Percentiles rank a stretch among this genome's conserved stretches.
These are phyloP conservation scores for Drosophila truncata DNA, from an alignment of 1,140 invertebrate species.

Conservation along the genomic window DNA sequence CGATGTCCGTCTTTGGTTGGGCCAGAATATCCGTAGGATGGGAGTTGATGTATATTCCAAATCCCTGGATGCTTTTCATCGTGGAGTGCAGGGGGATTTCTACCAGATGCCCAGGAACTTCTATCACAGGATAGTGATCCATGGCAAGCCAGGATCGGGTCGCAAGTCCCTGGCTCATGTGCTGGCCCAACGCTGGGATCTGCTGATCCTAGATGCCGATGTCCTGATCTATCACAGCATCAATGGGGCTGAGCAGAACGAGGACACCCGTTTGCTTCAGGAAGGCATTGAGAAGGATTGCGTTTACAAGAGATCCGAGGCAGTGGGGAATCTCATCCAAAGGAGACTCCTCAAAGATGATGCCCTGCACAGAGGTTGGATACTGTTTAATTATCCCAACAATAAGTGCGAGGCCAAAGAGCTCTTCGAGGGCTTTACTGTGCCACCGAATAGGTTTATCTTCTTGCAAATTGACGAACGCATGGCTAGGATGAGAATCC, in stretches of 20 bases:
- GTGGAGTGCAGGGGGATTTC: slow-evolving; percentile 35
- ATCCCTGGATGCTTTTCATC: slow-evolving; percentile 63
- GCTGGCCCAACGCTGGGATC: slow-evolving; percentile 66
- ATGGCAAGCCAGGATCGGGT: slow-evolving; percentile 70
- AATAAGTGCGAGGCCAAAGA: slow-evolving; percentile 69
- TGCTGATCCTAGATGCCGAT: slow-evolving; percentile 74
- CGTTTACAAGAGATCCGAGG: slow-evolving; percentile 53
- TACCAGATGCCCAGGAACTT: slow-evolving; percentile 64
- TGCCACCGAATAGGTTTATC: slow-evolving; percentile 73
- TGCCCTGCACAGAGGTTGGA: slow-evolving; percentile 71
- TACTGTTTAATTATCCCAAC: slow-evolving; percentile 74
- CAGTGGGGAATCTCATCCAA: slow-evolving; percentile 59
- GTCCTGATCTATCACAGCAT: slow-evolving; percentile 64
- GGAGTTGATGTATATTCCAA: slow-evolving; percentile 63
- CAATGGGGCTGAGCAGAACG: slow-evolving; percentile 30
- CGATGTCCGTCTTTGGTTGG: slow-evolving; percentile 68
- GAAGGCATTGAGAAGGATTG: slow-evolving; percentile 49
- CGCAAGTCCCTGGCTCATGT: slow-evolving; percentile 62
- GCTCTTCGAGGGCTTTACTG: slow-evolving; percentile 69
- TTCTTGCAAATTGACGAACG: slow-evolving; percentile 70
- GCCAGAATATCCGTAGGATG: slow-evolving; percentile 61
- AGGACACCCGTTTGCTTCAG: slow-evolving; percentile 39
- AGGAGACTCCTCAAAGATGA: slow-evolving; percentile 61
- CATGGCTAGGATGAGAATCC: slow-evolving; percentile 54
- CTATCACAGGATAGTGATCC: slow-evolving; percentile 69